Evolutionary conservation across 2,888 invertebrate species (phyloP), one percentile per base, ranked within the genome.

Genomic region (Ctena decussata): DNA sequence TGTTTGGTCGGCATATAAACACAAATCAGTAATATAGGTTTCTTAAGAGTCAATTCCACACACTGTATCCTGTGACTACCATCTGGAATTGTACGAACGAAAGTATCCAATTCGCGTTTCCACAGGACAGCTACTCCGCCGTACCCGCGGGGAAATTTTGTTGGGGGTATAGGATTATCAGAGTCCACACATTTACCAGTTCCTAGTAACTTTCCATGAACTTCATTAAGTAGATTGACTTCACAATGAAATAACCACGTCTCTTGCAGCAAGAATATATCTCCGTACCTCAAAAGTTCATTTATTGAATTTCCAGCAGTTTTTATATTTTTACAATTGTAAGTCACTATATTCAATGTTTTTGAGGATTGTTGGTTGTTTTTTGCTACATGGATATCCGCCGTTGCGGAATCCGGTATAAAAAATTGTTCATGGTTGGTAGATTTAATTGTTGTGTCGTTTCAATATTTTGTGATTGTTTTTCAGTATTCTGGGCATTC

Each of bases 201-300:
- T 12, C 44, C 44, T 8, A 18, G 18, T 44, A 44, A 44, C 11
- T 46, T 24, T 18, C 12, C 1, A n/a, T 5, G 27, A 2, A 77
- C 41, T 32, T 69, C 69, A 3, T 69, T 41, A 12, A 69, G 12
- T 35, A 11, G 11, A 3, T 44, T 1, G 1, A 77, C 11, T 18
- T 69, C 18, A 69, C 41, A 77, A 2, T 77, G 15, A 18, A 69
- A 77, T 5, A 77, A 35, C 77, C 77, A 77, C n/a, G 41, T 41
- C 39, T 77, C 76, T 32, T 75, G 75, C 57, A 75, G 12, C 15
- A 75, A 75, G 21, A 75, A 3, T 35, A 75, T 60, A 24, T 57
- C 39, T 44, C 44, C 44, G 18, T 44, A 44, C 18, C 8, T 18
- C 44, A 44, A 44, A 44, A 44, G 44, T 12, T 44, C 44, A 44